Evolutionary conservation across 2,797 vertebrate species (phyloP).

Genomic region (Morelia viridis): DNA sequence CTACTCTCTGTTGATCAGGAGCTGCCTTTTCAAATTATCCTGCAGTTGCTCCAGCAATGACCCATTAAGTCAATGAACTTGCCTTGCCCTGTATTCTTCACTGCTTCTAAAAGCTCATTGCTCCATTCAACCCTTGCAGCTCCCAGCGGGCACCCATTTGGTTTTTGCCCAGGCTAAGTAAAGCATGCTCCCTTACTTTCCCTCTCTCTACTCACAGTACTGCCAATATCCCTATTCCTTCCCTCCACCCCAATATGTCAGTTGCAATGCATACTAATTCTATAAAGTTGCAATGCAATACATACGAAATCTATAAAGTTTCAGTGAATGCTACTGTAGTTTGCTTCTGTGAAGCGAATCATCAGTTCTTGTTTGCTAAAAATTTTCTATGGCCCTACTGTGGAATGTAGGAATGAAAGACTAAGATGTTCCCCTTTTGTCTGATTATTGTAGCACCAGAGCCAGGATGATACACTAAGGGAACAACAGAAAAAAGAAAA

Average conservation of each 20-base stretch:
- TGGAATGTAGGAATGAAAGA: not conserved
- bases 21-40: not conserved
- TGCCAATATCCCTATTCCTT: not conserved
- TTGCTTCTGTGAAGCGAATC: not conserved
- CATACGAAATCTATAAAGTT: not conserved
- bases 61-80: not conserved
- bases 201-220: not conserved
- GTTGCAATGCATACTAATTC: not conserved
- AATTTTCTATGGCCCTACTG: not conserved
- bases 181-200: not conserved
- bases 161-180: not conserved
- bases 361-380: not conserved
- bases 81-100: not conserved
- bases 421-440: not conserved
- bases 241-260: not conserved
- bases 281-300: not conserved
- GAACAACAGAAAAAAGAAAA: not conserved
- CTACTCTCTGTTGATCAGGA: not conserved
- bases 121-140: not conserved
- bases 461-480: not conserved
- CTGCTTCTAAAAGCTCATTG: not conserved
- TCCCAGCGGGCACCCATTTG: not conserved
- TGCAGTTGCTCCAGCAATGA: not conserved
- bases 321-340: not conserved
- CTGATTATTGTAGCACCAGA: not conserved